Evolutionary conservation across 2,797 vertebrate genomes (phyloP).

Genomic region (Pelobates cultripes): DNA sequence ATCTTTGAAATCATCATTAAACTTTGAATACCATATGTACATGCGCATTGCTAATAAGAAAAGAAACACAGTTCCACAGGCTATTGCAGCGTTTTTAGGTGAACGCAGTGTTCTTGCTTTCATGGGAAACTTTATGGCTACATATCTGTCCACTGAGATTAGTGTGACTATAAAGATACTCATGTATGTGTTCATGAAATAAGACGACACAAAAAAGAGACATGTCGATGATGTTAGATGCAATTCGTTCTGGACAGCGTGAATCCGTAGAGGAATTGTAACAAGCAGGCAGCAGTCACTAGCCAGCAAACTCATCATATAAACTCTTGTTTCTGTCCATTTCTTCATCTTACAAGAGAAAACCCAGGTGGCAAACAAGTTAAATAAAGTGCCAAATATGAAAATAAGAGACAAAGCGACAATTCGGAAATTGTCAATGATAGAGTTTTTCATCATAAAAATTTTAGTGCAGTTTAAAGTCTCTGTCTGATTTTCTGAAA

Average conservation of each 20-base stretch:
- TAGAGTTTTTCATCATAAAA: background rate
- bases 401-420: slow-evolving; percentile 51
- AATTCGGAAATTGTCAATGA: slow-evolving; percentile 50
- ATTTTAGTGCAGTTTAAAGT: background rate
- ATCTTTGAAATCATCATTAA: slow-evolving; percentile 42
- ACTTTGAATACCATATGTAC: slow-evolving; percentile 42
- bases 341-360: slow-evolving; percentile 62
- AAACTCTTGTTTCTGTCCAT: slow-evolving; percentile 57
- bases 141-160: slow-evolving; percentile 33
- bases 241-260: slow-evolving; percentile 57
- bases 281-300: slow-evolving; percentile 70
- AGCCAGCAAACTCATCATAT: slow-evolving; percentile 59
- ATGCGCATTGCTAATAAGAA: slow-evolving; percentile 13
- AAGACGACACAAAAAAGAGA: background rate
- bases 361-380: slow-evolving; percentile 58
- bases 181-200: slow-evolving; percentile 58
- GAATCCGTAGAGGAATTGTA: slow-evolving; percentile 75
- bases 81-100: slow-evolving; percentile 6
- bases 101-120: slow-evolving; percentile 59
- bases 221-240: accelerated
- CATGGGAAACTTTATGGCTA: slow-evolving; percentile 32
- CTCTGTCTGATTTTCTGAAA: slow-evolving; percentile 2
- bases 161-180: slow-evolving; percentile 54
- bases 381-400: slow-evolving; percentile 57
- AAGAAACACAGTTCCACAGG: slow-evolving; percentile 55